Evolutionary conservation across 2,797 vertebrate genomes (phyloP), one percentile per base, ranked within the genome.

Genomic region (Valencia hispanica): DNA sequence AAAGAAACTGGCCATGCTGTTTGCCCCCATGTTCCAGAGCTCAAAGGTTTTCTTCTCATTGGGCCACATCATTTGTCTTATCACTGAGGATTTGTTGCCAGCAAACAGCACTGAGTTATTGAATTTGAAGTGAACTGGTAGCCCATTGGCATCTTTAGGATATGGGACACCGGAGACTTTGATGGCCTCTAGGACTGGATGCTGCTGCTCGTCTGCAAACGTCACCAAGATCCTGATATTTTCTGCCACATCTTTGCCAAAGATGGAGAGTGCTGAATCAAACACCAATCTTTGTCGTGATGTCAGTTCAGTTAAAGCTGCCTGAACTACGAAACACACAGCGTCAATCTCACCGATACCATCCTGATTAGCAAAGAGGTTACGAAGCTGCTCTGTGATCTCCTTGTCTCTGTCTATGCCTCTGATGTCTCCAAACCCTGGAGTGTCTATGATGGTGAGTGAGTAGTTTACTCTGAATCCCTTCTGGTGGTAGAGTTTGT

Each of bases 81-180:
- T 3, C n/a, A 5, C 0, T 34, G 12, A 34, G 6, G n/a, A 1
- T 74, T 27, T 75, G 75, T 84, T 83, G 1, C 71, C 51, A 61
- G 84, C 76, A 84, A 90, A 94, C 45, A 91, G 30, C 0, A 81
- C 90, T 6, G 92, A 91, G 25, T 92, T 93, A 72, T 94, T 89
- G 79, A 93, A 93, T 3, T 87, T 92, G 65, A 92, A 93, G 73
- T 93, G 73, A 80, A 79, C 53, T 1, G 87, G 81, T 2, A 85
- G 53, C 0, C 85, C 86, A 0, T 75, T 15, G 0, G 79, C 9
- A 2, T 47, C 83, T 79, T 75, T 91, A 0, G 74, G 76, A 73
- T 90, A 92, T 0, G 88, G 90, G 27, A 92, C 71, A 4, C 20
- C 57, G 5, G 90, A 63, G 0, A 1, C 74, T 4, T 57, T 81